Conservation (phyloP, 2,113 vertebrate genomes). For the Ivindomyrus marchei region DNA sequence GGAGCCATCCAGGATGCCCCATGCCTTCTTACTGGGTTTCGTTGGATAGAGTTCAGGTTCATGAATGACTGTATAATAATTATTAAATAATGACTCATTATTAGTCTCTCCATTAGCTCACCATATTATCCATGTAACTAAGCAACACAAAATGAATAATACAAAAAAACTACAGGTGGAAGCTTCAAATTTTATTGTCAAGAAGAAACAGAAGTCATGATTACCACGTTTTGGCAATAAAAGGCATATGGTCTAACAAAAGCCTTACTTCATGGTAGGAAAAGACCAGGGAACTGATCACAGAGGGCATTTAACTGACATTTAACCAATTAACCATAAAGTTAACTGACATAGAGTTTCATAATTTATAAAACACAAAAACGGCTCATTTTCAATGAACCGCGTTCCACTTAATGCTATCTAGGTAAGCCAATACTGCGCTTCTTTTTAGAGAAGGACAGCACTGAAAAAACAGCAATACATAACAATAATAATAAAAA, state of each 20-base stretch:
- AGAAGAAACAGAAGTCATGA: conserved; percentile 56
- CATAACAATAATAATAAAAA: neutral
- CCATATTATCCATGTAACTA: neutral
- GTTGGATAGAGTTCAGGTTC: neutral
- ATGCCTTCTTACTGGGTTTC: neutral
- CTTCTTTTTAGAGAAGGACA: conserved; percentile 40
- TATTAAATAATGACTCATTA: neutral
- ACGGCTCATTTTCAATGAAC: conserved; percentile 53
- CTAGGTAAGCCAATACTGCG: conserved; percentile 53
- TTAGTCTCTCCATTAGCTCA: neutral
- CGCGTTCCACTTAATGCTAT: conserved; percentile 33
- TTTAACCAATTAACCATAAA: conserved; percentile 44
- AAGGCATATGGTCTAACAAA: conserved; percentile 57
- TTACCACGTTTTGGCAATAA: conserved; percentile 55
- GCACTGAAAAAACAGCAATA: conserved; percentile 29
- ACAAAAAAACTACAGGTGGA: neutral
- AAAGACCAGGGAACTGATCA: neutral
- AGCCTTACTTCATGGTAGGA: conserved; percentile 36
- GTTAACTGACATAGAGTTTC: conserved; percentile 69
- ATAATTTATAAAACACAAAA: conserved; percentile 65
- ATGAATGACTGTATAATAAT: neutral
- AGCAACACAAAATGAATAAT: neutral
- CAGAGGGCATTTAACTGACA: neutral
- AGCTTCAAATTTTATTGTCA: conserved; percentile 58
- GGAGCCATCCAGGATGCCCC: neutral